A percentile compares a stretch with the other conserved stretches of the same genome.
These are phyloP conservation scores for Alouatta palliata DNA, from an alignment of 2,113 vertebrate species.

Conservation along the genomic window DNA sequence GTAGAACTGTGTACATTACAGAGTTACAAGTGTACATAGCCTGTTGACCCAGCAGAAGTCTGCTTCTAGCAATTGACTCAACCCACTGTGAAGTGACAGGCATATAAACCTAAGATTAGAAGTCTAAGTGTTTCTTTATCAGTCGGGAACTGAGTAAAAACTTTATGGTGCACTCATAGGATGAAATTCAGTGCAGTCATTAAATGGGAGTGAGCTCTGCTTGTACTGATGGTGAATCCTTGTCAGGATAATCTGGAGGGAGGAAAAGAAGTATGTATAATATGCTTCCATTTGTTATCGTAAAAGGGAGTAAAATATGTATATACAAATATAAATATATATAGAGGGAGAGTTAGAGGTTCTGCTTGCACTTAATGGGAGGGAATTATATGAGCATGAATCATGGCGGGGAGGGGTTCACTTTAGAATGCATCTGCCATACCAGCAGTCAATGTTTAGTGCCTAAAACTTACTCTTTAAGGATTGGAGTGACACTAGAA, in stretches of 20 bases:
- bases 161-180: rapidly evolving
- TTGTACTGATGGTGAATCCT: background rate
- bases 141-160: background rate
- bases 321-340: no score
- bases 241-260: background rate
- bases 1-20: background rate
- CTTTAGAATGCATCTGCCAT: background rate
- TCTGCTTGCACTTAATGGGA: background rate
- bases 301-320: background rate
- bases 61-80: background rate
- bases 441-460: background rate
- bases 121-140: background rate
- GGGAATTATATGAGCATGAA: background rate
- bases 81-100: background rate
- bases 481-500: background rate
- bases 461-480: background rate
- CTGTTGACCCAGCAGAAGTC: background rate
- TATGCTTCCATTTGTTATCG: background rate
- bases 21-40: background rate
- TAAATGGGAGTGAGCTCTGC: background rate
- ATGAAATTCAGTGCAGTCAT: background rate
- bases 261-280: background rate
- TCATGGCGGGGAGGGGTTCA: background rate
- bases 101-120: background rate
- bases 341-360: background rate